Evolutionary conservation across 1,140 invertebrate genomes (phyloP).

Genomic region (Pomacea maculata): DNA sequence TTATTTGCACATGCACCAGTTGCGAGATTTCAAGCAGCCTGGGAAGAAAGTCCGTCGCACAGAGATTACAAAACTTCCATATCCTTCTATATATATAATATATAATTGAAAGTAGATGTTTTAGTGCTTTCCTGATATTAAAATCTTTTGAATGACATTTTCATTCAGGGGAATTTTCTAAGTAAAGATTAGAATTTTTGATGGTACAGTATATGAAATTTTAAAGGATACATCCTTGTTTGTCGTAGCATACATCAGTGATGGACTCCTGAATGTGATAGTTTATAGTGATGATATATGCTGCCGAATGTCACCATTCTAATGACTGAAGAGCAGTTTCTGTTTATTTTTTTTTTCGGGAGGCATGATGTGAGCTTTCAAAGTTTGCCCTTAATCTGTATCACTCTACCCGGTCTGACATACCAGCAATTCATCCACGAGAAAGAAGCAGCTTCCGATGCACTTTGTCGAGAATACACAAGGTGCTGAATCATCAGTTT

Average conservation of each 20-base stretch:
- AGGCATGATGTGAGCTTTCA: not conserved
- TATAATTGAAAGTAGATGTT: not conserved
- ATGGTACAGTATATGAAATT: no score
- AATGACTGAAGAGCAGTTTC: not conserved
- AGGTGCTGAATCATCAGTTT: slow-evolving; percentile 37
- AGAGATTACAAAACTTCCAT: slow-evolving; percentile 54
- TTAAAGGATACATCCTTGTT: no score
- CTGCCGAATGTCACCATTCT: not conserved
- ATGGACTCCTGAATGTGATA: no score
- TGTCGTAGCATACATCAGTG: no score
- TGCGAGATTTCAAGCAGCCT: slow-evolving; percentile 48
- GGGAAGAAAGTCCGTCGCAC: slow-evolving; percentile 56
- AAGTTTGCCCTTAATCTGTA: slow-evolving; percentile 36
- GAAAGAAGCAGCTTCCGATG: slow-evolving; percentile 47
- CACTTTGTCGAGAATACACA: slow-evolving; percentile 55
- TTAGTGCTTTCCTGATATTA: not conserved
- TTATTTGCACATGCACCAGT: slow-evolving; percentile 57
- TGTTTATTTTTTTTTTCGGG: not conserved
- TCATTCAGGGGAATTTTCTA: no score
- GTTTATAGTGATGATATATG: not conserved
- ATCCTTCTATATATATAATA: slow-evolving; percentile 39
- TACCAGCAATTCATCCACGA: slow-evolving; percentile 57
- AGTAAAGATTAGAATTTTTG: no score
- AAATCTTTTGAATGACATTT: not conserved
- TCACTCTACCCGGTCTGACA: slow-evolving; percentile 50